Percentiles rank a stretch among this genome's conserved stretches.
These are phyloP conservation scores for Drosophila seguyi DNA, from an alignment of 1,140 invertebrate genomes.

Conservation along the genomic window DNA sequence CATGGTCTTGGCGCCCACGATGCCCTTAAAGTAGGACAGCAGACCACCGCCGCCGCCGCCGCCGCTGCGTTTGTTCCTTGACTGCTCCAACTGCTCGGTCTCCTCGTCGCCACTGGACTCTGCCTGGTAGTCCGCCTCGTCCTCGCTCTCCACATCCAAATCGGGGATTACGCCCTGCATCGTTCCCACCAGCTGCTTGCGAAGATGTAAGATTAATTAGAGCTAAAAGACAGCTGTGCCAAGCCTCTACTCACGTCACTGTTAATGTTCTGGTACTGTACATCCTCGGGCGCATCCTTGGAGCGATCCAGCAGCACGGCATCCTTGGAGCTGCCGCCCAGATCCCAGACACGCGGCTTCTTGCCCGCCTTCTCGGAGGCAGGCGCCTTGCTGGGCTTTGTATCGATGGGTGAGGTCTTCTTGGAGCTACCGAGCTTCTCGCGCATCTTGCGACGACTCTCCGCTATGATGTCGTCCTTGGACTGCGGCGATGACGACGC, in stretches of 20 bases:
- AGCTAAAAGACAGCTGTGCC: too few species aligned
- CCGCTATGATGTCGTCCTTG: slow-evolving; percentile 88
- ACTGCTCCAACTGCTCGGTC: slow-evolving; percentile 67
- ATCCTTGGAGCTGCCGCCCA: slow-evolving; percentile 92
- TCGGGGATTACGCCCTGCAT: slow-evolving; percentile 92
- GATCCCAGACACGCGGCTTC: slow-evolving; percentile 95
- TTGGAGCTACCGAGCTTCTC: slow-evolving; percentile 89
- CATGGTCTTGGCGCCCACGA: slow-evolving; percentile 95
- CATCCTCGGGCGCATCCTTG: slow-evolving; percentile 90
- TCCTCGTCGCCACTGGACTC: slow-evolving; percentile 68
- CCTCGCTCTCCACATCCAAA: slow-evolving; percentile 87
- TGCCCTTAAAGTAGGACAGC: slow-evolving; percentile 93
- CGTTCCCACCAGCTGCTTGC: slow-evolving; percentile 90
- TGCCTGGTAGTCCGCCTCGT: slow-evolving; percentile 83
- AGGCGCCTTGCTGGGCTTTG: slow-evolving; percentile 88
- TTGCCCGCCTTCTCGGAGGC: slow-evolving; percentile 92
- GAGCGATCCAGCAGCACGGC: slow-evolving; percentile 93
- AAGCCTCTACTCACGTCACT: slow-evolving; percentile 86
- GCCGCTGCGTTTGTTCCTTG: slow-evolving; percentile 60
- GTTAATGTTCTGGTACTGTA: slow-evolving; percentile 85
- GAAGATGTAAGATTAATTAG: not conserved
- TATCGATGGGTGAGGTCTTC: slow-evolving; percentile 86
- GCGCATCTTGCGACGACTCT: slow-evolving; percentile 90
- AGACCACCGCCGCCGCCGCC: slow-evolving; percentile 85
- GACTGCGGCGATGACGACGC: slow-evolving; percentile 48